A percentile compares a stretch with the other conserved stretches of the same genome.
phyloP scores from a whole-genome alignment of 1,140 invertebrate species.

The Ganaspis sp. region DNA sequence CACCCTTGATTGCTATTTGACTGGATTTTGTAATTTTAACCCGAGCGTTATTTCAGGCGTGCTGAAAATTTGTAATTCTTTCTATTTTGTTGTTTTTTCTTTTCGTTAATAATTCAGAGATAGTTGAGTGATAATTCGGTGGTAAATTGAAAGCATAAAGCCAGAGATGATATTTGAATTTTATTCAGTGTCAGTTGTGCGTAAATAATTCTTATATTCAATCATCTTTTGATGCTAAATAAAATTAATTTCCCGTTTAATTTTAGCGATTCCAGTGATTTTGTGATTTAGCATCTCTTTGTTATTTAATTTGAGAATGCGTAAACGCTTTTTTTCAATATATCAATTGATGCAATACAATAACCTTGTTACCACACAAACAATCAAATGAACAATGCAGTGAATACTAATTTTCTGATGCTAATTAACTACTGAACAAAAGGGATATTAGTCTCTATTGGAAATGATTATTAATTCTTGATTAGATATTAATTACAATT shows the following conservation, averaged over 20 bases:
- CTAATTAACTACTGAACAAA: background rate
- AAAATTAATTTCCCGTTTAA: too few species aligned
- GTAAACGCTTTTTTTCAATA: too few species aligned
- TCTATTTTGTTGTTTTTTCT: too few species aligned
- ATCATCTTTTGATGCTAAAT: too few species aligned
- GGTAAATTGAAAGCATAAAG: too few species aligned
- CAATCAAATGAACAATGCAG: background rate
- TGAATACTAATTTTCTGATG: slow-evolving; percentile 2
- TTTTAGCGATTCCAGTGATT: too few species aligned
- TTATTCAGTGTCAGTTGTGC: too few species aligned
- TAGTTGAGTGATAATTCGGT: background rate
- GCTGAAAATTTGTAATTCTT: background rate
- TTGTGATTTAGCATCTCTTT: too few species aligned
- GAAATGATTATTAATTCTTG: background rate
- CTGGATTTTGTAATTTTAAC: background rate
- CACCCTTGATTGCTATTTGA: background rate
- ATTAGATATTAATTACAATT: background rate
- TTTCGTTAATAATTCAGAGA: background rate
- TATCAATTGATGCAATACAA: background rate
- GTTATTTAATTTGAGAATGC: too few species aligned
- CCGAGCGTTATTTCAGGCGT: background rate
- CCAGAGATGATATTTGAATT: too few species aligned
- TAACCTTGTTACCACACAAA: background rate
- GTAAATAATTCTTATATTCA: too few species aligned
- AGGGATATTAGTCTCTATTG: background rate